phyloP scores from a whole-genome alignment of 2,113 vertebrate species.

The Agelaius tricolor region DNA sequence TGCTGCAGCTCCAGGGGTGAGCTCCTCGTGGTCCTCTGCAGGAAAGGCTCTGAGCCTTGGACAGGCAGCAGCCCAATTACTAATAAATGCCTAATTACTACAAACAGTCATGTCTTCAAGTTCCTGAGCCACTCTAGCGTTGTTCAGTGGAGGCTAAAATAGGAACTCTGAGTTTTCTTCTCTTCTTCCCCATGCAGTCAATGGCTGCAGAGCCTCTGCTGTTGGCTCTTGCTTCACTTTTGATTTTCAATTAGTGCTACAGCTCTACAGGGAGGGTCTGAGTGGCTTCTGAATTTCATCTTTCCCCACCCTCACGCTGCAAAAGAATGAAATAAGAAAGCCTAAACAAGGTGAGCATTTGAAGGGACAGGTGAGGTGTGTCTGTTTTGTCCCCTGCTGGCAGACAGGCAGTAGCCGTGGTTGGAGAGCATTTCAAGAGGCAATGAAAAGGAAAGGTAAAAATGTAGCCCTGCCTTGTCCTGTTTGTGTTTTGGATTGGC shows the following conservation, averaged over 20 bases:
- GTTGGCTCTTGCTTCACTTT: neutral
- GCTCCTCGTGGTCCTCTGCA: fast-evolving
- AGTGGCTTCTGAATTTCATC: neutral
- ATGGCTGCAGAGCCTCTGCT: too few relatives aligned
- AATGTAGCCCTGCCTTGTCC: neutral
- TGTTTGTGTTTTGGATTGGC: neutral
- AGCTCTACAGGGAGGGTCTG: neutral
- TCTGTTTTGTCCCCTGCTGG: neutral
- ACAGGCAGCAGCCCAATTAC: neutral
- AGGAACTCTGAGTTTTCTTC: too few relatives aligned
- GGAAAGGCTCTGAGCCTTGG: neutral
- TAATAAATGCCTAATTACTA: neutral
- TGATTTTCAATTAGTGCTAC: neutral
- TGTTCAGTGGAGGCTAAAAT: neutral
- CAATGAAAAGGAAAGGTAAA: neutral
- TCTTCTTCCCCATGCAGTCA: too few relatives aligned
- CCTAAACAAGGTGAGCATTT: neutral
- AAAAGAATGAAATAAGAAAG: neutral
- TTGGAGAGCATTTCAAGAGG: neutral
- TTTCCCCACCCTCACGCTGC: neutral
- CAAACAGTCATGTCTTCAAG: neutral
- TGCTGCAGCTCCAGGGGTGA: neutral
- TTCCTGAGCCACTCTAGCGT: neutral
- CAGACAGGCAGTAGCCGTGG: neutral
- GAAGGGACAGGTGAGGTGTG: fast-evolving